Percentiles rank a stretch among this genome's conserved stretches.
Evolutionary conservation across 2,888 invertebrate species (phyloP).

Genomic region (Torymus aiolomorphi): DNA sequence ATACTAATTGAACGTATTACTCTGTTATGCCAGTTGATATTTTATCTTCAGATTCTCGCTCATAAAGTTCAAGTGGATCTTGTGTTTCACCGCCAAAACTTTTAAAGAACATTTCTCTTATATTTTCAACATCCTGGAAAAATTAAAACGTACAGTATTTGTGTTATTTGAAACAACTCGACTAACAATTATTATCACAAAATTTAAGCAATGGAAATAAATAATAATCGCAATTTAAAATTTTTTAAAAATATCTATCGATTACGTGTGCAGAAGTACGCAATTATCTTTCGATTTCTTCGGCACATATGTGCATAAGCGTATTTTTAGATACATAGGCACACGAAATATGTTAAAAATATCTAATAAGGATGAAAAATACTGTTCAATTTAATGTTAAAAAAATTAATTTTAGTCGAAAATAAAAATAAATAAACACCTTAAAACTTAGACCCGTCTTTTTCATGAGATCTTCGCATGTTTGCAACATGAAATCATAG

Average conservation of each 20-base stretch:
- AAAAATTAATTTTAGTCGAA: constrained; percentile 59
- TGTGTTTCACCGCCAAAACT: constrained; percentile 61
- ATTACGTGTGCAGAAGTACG: neutral
- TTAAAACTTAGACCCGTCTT: constrained; percentile 77
- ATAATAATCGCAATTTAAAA: neutral
- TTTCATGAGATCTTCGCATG: constrained; percentile 77
- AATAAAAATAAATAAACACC: constrained; percentile 74
- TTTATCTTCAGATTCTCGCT: constrained; percentile 59
- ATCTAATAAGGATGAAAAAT: too few species aligned
- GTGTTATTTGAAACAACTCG: too few species aligned
- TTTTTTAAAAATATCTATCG: neutral
- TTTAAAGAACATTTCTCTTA: constrained; percentile 76
- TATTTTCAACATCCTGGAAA: constrained; percentile 74
- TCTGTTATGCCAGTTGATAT: constrained; percentile 77
- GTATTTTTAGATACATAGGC: too few species aligned
- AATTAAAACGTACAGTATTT: neutral
- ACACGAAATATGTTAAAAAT: too few species aligned
- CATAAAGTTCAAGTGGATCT: constrained; percentile 58
- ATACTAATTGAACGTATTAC: constrained; percentile 69
- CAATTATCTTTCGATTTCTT: too few species aligned
- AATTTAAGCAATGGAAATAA: neutral
- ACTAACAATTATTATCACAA: too few species aligned
- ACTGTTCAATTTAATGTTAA: constrained; percentile 11
- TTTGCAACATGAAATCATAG: constrained; percentile 79
- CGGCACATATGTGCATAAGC: too few species aligned